Conservation (phyloP, 2,797 vertebrate species). For the Coregonus ussuriensis region DNA sequence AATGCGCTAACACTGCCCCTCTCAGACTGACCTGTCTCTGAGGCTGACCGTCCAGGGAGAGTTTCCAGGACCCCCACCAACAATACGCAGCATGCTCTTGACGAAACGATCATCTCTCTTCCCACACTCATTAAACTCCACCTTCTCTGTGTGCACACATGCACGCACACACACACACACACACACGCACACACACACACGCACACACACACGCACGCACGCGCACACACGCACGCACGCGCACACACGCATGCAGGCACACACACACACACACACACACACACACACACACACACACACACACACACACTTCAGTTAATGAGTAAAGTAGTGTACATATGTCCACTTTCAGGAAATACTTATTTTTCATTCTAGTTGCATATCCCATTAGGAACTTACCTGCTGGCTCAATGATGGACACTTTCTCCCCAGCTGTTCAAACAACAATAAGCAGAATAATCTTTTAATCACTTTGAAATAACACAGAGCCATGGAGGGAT, state of each 20-base stretch:
- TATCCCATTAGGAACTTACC: constrained; percentile 62
- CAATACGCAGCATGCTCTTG: constrained; percentile 67
- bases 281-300: constrained; percentile 5
- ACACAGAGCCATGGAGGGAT: constrained; percentile 17
- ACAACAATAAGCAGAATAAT: constrained; percentile 45
- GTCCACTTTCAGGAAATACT: background rate
- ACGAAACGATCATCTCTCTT: constrained; percentile 75
- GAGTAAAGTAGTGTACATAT: background rate
- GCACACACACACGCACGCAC: no score
- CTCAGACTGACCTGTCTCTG: constrained; percentile 82
- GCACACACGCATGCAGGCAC: background rate
- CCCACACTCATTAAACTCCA: constrained; percentile 87
- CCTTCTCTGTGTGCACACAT: constrained; percentile 69
- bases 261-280: background rate
- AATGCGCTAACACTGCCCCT: background rate
- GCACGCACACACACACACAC: background rate
- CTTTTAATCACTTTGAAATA: constrained; percentile 24
- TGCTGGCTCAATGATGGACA: constrained; percentile 64
- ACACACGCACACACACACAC: background rate
- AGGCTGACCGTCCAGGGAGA: constrained; percentile 97
- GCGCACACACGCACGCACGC: no score
- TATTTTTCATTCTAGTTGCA: constrained; percentile 4
- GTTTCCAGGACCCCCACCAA: constrained; percentile 87
- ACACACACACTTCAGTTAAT: background rate
- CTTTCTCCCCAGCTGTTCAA: constrained; percentile 76